Conservation (phyloP, 2,888 invertebrate genomes). For the Xestobium rufovillosum region DNA sequence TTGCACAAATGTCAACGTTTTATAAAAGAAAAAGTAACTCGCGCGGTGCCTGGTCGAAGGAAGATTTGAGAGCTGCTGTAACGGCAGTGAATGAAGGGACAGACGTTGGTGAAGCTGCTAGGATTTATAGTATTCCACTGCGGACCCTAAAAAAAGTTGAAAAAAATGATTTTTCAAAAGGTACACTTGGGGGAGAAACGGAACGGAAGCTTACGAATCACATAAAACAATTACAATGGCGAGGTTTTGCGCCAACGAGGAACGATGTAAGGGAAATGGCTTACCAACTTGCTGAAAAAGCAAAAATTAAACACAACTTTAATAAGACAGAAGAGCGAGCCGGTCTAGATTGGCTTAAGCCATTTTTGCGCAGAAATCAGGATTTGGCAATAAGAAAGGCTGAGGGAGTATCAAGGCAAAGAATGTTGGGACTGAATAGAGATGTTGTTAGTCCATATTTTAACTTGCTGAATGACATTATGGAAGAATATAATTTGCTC, state of each 20-base stretch:
- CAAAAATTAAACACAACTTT: constrained; percentile 16
- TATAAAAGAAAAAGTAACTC: constrained; percentile 8
- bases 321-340: constrained; percentile 12
- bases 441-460: not conserved
- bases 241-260: constrained; percentile 19
- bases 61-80: constrained; percentile 8
- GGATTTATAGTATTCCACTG: not conserved
- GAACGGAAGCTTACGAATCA: constrained; percentile 13
- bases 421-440: constrained; percentile 3
- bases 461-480: not conserved
- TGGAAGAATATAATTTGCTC: not conserved
- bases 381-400: constrained; percentile 15
- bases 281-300: constrained; percentile 15
- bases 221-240: constrained; percentile 17
- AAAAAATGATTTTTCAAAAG: constrained; percentile 4
- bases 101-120: not conserved
- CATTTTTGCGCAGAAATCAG: constrained; percentile 13
- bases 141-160: not conserved
- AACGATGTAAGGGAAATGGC: constrained; percentile 15
- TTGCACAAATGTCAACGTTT: constrained; percentile 10
- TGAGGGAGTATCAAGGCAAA: constrained; percentile 15
- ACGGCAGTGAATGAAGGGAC: constrained; percentile 4
- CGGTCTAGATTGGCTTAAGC: constrained; percentile 16
- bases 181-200: constrained; percentile 8
- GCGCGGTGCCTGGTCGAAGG: constrained; percentile 9